phyloP scores from a whole-genome alignment of 2,113 vertebrate species.

The Bettongia penicillata region DNA sequence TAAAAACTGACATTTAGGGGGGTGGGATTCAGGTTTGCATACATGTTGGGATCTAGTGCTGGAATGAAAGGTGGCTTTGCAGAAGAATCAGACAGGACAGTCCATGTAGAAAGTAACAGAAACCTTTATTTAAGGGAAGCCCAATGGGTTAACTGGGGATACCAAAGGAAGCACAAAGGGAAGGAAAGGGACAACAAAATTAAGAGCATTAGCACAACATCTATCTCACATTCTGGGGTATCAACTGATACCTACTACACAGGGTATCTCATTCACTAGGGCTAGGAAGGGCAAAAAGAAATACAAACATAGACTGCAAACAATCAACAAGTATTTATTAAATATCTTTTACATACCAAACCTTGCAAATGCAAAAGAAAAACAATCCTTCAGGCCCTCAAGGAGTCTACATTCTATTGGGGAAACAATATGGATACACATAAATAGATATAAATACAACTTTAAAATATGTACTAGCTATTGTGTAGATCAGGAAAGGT shows the following conservation, averaged over 20 bases:
- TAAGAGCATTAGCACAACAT: neutral
- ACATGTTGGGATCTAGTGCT: neutral
- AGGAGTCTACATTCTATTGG: neutral
- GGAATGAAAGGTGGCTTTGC: neutral
- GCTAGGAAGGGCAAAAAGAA: neutral
- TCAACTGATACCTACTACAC: neutral
- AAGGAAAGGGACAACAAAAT: neutral
- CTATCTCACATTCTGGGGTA: neutral
- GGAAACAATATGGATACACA: neutral
- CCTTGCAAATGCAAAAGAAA: neutral
- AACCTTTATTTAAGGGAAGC: neutral
- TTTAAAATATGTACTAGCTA: neutral
- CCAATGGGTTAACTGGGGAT: neutral
- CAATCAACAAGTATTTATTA: neutral
- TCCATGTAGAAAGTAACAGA: neutral
- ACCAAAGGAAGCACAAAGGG: neutral
- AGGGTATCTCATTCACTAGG: neutral
- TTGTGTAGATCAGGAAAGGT: neutral
- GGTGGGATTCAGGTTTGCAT: neutral
- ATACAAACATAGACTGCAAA: neutral
- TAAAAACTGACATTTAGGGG: neutral
- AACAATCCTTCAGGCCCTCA: neutral
- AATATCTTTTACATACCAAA: neutral
- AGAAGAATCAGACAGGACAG: neutral
- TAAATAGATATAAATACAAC: neutral